Evolutionary conservation across 2,797 vertebrate species (phyloP).

Genomic region (Heteromormyrus szaboi): DNA sequence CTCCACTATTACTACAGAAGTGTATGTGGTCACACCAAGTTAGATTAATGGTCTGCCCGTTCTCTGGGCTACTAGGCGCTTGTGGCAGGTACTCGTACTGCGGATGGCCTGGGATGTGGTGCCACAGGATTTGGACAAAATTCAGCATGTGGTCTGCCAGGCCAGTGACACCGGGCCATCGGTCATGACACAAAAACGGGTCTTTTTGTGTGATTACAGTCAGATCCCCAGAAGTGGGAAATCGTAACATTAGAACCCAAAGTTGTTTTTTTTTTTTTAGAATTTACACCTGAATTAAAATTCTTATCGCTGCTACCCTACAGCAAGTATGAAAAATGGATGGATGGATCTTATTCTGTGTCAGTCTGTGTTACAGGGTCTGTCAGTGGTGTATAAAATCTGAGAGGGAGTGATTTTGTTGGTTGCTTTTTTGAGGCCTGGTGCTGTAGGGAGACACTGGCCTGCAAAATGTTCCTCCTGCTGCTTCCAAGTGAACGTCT

Average conservation of each 20-base stretch:
- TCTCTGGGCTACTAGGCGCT: background rate
- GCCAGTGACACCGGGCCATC: background rate
- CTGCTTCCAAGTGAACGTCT: background rate
- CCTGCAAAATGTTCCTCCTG: background rate
- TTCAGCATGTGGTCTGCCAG: background rate
- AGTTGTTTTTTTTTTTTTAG: background rate
- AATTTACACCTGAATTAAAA: background rate
- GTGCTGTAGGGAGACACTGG: background rate
- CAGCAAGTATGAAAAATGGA: background rate
- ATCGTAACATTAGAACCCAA: background rate
- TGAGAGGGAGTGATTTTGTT: background rate
- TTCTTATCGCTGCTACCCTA: background rate
- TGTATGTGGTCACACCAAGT: background rate
- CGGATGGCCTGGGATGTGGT: background rate
- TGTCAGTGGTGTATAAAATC: background rate
- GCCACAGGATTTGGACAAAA: background rate
- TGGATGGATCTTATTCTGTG: background rate
- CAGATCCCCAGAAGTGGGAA: background rate
- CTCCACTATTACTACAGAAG: background rate
- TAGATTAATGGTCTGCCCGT: background rate
- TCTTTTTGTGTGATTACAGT: background rate
- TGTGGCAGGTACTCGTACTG: background rate
- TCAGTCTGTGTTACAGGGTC: background rate
- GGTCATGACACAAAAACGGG: background rate
- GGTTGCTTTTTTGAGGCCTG: background rate